These are phyloP conservation scores for Scopus umbretta DNA, from an alignment of 2,113 vertebrate species.

Conservation along the genomic window DNA sequence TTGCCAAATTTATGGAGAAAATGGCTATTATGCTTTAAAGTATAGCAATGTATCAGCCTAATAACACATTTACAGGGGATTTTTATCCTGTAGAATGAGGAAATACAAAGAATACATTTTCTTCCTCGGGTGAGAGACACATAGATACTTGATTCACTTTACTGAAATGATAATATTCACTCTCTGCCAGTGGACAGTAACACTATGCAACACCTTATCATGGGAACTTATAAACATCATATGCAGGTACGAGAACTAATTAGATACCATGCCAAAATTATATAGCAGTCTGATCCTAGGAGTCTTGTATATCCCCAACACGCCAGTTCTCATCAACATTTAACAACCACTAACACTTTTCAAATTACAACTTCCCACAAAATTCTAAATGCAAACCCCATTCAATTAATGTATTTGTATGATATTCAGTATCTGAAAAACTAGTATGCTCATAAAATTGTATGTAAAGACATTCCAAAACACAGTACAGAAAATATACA, in stretches of 20 bases:
- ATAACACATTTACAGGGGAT: background rate
- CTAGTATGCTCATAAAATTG: background rate
- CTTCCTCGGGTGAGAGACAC: background rate
- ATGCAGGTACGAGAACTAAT: background rate
- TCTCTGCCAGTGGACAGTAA: background rate
- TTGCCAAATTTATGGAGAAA: background rate
- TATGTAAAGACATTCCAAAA: background rate
- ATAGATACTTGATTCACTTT: background rate
- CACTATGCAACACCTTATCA: background rate
- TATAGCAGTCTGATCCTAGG: background rate
- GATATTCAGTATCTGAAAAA: background rate
- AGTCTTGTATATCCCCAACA: background rate
- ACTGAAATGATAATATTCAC: background rate
- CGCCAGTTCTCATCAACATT: background rate
- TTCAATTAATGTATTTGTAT: background rate
- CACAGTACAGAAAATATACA: background rate
- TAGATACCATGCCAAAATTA: background rate
- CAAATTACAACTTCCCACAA: background rate
- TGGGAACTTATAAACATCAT: background rate
- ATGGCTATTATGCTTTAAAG: background rate
- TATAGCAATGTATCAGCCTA: fast-evolving
- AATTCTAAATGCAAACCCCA: background rate
- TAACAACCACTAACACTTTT: background rate
- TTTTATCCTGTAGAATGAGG: background rate
- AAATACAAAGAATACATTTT: background rate